phyloP scores from a whole-genome alignment of 2,113 vertebrate genomes.

The Daphoenositta chrysoptera region DNA sequence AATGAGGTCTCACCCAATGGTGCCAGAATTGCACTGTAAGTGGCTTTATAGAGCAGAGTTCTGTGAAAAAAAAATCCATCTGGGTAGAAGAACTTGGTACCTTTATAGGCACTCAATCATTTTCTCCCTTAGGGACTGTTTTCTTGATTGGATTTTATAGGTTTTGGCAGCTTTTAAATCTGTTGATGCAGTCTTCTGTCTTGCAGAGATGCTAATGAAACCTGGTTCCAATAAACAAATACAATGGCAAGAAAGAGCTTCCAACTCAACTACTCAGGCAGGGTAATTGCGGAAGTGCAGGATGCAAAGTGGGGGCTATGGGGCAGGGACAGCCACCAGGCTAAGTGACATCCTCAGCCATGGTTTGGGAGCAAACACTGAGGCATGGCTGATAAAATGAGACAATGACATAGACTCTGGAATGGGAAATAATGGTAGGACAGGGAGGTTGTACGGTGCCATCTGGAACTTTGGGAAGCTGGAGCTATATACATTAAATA shows the following conservation, averaged over 20 bases:
- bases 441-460: background rate
- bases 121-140: background rate
- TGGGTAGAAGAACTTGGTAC: background rate
- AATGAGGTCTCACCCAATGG: background rate
- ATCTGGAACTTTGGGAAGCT: background rate
- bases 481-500: background rate
- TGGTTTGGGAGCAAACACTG: background rate
- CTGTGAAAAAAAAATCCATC: background rate
- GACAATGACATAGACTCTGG: background rate
- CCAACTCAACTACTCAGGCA: background rate
- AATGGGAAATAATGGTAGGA: background rate
- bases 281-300: background rate
- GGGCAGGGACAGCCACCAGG: background rate
- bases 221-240: background rate
- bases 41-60: background rate
- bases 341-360: background rate
- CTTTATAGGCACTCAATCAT: background rate
- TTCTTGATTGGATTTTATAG: background rate
- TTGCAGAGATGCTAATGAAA: conserved; percentile 5
- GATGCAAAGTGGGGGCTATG: background rate
- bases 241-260: background rate
- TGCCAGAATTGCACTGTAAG: background rate
- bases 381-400: background rate
- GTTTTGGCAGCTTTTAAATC: background rate
- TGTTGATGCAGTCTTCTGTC: background rate